Evolutionary conservation across 2,113 vertebrate species (phyloP).

Genomic region (Athene noctua): DNA sequence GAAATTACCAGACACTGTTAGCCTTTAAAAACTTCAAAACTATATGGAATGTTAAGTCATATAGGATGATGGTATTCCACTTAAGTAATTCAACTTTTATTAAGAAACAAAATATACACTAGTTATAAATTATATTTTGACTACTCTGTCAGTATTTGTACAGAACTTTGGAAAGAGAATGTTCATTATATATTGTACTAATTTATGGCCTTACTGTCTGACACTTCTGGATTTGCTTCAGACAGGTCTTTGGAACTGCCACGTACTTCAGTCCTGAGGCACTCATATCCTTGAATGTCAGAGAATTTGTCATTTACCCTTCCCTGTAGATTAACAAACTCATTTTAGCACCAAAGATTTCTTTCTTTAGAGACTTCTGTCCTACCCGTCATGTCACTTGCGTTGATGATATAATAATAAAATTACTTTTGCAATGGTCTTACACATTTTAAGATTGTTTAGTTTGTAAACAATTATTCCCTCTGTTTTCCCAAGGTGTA

Average conservation of each 20-base stretch:
- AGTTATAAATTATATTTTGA: not conserved
- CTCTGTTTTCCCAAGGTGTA: not conserved
- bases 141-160: not conserved
- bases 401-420: not conserved
- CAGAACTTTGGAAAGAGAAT: not conserved
- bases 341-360: not conserved
- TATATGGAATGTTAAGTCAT: not conserved
- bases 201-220: not conserved
- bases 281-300: not conserved
- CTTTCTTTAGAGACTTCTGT: not conserved
- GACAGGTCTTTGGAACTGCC: not conserved
- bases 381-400: not conserved
- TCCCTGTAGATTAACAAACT: not conserved
- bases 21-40: not conserved
- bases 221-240: not conserved
- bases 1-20: not conserved
- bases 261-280: not conserved
- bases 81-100: constrained; percentile 8
- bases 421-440: not conserved
- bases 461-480: not conserved
- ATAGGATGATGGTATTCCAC: not conserved
- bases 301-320: not conserved
- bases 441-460: not conserved
- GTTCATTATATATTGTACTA: not conserved
- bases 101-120: not conserved